Conservation (phyloP, 2,888 invertebrate genomes). For the Alentia gelatinosa region DNA sequence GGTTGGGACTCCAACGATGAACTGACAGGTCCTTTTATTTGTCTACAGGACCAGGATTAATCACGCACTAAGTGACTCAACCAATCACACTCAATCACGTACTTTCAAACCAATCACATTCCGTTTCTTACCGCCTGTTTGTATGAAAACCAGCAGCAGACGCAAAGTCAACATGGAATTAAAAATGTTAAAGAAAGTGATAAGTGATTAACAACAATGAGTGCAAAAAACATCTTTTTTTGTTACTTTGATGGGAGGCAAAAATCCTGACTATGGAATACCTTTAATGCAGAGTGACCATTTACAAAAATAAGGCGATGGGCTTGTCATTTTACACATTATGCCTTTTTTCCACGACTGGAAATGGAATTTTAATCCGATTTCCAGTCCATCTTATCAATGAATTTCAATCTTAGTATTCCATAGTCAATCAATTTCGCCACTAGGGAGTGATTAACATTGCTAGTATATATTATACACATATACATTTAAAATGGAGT, state of each 20-base stretch:
- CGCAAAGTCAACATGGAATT: slow-evolving; percentile 45
- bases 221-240: not conserved
- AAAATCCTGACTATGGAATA: not conserved
- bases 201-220: not conserved
- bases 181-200: not conserved
- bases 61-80: not conserved
- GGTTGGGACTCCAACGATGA: too few relatives aligned
- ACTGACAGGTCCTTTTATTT: too few relatives aligned
- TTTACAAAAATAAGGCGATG: too few relatives aligned
- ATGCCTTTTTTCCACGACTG: too few relatives aligned
- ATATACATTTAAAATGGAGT: not conserved
- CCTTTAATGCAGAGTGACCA: not conserved
- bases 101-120: slow-evolving; percentile 9
- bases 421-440: not conserved
- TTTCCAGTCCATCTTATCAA: too few relatives aligned
- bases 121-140: slow-evolving; percentile 26
- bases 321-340: too few relatives aligned
- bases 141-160: slow-evolving; percentile 29
- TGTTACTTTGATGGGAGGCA: not conserved
- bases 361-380: not conserved
- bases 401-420: not conserved
- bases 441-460: not conserved
- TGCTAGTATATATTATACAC: not conserved
- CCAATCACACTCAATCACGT: slow-evolving; percentile 14
- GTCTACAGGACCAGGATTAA: too few relatives aligned